phyloP scores from a whole-genome alignment of 2,113 vertebrate genomes.

The Ursus arctos region DNA sequence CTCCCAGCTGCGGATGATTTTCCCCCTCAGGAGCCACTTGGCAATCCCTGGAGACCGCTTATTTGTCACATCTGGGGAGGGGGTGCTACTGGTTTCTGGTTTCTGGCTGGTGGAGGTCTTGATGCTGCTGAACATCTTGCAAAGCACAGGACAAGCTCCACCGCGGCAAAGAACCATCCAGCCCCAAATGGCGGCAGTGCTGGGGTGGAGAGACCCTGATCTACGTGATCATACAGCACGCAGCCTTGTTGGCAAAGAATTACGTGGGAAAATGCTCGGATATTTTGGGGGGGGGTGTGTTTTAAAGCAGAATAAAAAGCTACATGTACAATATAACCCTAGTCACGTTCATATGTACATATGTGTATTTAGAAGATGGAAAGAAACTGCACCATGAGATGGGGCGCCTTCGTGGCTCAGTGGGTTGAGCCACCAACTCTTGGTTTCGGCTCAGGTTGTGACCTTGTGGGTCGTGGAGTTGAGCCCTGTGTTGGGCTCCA shows the following conservation, averaged over 20 bases:
- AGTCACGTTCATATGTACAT: not conserved
- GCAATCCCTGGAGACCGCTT: not conserved
- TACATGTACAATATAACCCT: not conserved
- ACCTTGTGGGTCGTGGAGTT: not conserved
- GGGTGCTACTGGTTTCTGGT: not conserved
- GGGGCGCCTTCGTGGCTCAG: not conserved
- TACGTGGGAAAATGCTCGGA: not conserved
- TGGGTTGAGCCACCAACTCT: not conserved
- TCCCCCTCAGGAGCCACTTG: not conserved
- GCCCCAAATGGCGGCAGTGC: not conserved
- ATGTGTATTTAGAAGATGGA: not conserved
- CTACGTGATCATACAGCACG: not conserved
- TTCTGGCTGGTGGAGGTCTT: not conserved
- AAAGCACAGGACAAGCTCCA: not conserved
- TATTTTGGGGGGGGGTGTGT: not conserved
- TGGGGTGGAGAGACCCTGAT: not conserved
- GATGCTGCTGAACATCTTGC: not conserved
- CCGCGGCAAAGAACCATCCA: not conserved
- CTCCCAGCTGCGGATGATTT: not conserved
- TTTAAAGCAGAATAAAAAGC: conserved; percentile 40
- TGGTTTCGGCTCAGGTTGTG: not conserved
- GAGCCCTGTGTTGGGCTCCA: not conserved
- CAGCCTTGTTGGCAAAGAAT: not conserved
- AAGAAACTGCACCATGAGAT: conserved; percentile 6
- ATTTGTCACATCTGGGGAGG: not conserved